Evolutionary conservation across 2,797 vertebrate genomes (phyloP), one percentile per base, ranked within the genome.

Genomic region (Tragopan temminckii): DNA sequence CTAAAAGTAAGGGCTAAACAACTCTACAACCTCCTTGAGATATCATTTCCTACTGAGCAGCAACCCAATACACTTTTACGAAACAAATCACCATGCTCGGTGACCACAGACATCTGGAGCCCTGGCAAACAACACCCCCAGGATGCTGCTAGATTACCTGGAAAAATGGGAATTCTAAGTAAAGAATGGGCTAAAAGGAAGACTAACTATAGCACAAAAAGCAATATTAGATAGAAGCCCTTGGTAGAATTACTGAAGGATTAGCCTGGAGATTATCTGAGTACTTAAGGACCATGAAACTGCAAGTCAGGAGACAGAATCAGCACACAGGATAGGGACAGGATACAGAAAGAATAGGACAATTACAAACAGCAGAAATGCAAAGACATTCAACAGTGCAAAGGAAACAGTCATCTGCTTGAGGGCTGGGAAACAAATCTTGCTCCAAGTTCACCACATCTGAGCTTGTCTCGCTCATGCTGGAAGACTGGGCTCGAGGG

Each of bases 391-490:
- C 40, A 78, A 15, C 42, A 48, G 43, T 7, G 58, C 52, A 67
- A 69, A 86, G 43, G 38, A 79, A 93, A 55, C 0, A 1, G 6
- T 43, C n/a, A n/a, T 23, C 69, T 50, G 52, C 71, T 80, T 48
- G 36, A 71, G 17, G 33, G 23, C 1, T 3, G 55, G 24, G 58
- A 52, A 86, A 74, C 33, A 86, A 42, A 18, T 7, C 11, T 53
- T 52, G 19, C 59, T 90, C 43, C 24, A 52, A 40, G 57, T 5
- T 77, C 43, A 74, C 21, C 36, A 46, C 14, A 15, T 0, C 3
- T 50, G 42, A 83, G 61, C 14, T 43, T 0, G 2, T 7, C n/a
- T 43, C 1, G 0, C 23, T 76, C 38, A 15, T 31, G 64, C 14
- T 4, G 6, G 42, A 69, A 72, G 35, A 21, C 29, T 2, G 5